These are phyloP conservation scores for Clavelina lepadiformis DNA, from an alignment of 23 tunicate species.

Conservation along the genomic window DNA sequence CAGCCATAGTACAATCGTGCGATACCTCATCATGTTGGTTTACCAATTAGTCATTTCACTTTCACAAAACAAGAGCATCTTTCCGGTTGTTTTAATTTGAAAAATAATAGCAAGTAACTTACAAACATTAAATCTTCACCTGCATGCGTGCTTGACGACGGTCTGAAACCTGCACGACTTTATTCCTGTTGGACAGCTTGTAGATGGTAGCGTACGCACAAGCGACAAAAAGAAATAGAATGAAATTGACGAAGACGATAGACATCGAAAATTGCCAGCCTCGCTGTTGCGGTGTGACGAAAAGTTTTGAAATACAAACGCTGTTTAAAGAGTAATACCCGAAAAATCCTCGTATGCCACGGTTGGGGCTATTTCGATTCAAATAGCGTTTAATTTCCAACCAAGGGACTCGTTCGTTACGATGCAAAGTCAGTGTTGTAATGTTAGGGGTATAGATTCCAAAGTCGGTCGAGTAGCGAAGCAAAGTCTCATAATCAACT, in stretches of 20 bases:
- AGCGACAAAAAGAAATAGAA: constrained; percentile 33
- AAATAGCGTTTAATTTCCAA: background rate
- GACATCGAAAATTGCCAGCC: constrained; percentile 39
- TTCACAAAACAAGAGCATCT: no score
- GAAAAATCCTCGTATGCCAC: constrained; percentile 12
- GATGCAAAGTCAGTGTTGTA: background rate
- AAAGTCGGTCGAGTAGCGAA: constrained; percentile 13
- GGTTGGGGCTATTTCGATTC: constrained; percentile 5
- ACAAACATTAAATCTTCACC: background rate
- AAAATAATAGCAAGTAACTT: no score
- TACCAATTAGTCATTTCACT: no score
- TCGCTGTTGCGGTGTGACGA: constrained; percentile 18
- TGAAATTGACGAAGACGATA: constrained; percentile 24
- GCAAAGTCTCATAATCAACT: background rate
- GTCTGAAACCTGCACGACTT: background rate
- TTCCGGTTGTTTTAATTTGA: no score
- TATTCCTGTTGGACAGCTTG: constrained; percentile 1
- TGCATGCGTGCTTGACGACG: constrained; percentile 2
- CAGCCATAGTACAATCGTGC: constrained; percentile 4
- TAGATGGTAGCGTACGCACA: constrained; percentile 36
- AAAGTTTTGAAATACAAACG: constrained; percentile 51
- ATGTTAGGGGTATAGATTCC: constrained; percentile 10
- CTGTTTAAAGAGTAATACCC: constrained; percentile 51
- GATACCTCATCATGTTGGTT: no score
- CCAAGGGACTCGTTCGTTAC: constrained; percentile 12